Percentiles rank a stretch among this genome's conserved stretches.
phyloP scores from a whole-genome alignment of 64 coral and sea anemone genomes.

The Montipora foliosa region DNA sequence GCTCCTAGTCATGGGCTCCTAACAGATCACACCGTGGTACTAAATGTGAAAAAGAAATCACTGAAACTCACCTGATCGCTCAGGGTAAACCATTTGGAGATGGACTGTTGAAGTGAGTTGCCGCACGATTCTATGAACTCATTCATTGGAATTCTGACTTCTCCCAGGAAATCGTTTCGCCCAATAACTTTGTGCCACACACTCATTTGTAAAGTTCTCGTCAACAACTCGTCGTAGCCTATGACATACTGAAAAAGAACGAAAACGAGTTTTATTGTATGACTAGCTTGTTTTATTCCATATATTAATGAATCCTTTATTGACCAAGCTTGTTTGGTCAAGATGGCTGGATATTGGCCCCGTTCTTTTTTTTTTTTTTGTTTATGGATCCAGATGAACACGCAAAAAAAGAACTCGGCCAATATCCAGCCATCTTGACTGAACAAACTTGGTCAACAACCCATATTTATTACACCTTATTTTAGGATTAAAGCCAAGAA shows the following conservation, averaged over 20 bases:
- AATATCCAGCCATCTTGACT: too few species aligned
- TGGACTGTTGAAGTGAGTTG: constrained; percentile 13
- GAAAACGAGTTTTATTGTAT: not conserved
- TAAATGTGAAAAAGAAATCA: not conserved
- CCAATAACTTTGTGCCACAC: constrained; percentile 91
- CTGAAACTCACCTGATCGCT: constrained; percentile 27
- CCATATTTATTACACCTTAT: too few species aligned
- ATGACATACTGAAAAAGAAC: constrained; percentile 77
- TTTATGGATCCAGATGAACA: too few species aligned
- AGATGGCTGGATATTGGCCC: too few species aligned
- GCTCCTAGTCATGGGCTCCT: too few species aligned
- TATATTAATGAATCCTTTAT: too few species aligned
- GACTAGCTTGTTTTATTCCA: not conserved
- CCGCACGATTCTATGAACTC: constrained; percentile 47
- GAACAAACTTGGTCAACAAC: too few species aligned
- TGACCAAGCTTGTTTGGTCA: too few species aligned
- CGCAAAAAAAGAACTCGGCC: too few species aligned
- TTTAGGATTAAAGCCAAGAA: too few species aligned
- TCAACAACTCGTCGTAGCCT: constrained; percentile 86
- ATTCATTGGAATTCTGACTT: constrained; percentile 83
- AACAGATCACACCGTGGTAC: not conserved
- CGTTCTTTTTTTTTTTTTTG: too few species aligned
- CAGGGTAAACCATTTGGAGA: constrained; percentile 58
- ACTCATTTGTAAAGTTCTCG: constrained; percentile 78
- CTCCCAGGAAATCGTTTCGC: constrained; percentile 87